These are phyloP conservation scores for Diprion similis DNA, from an alignment of 1,140 invertebrate species.

Conservation along the genomic window DNA sequence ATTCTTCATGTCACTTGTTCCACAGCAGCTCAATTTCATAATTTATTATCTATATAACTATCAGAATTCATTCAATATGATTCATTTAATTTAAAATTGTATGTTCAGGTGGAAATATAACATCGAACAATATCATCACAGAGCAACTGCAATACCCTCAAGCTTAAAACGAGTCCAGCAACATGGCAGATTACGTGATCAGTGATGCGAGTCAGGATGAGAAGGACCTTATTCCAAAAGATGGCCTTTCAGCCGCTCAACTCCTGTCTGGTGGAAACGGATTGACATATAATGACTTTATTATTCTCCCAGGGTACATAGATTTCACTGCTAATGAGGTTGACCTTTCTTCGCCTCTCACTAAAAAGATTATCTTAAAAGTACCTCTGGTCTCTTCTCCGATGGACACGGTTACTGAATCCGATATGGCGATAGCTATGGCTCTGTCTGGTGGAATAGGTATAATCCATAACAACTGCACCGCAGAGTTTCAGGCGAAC, in stretches of 20 bases:
- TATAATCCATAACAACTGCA: constrained; percentile 99
- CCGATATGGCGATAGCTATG: constrained; percentile 99
- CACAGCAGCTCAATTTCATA: too few relatives aligned
- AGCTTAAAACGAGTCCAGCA: not conserved
- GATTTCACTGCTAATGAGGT: constrained; percentile 95
- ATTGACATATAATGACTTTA: constrained; percentile 94
- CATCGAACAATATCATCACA: not conserved
- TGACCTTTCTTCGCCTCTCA: constrained; percentile 87
- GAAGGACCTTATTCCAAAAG: constrained; percentile 60
- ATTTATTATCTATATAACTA: too few relatives aligned
- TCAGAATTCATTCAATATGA: too few relatives aligned
- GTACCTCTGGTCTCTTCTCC: constrained; percentile 96
- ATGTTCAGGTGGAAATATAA: constrained; percentile 6
- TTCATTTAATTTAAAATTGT: too few relatives aligned
- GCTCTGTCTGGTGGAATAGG: constrained; percentile 96
- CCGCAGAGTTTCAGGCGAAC: constrained; percentile 92
- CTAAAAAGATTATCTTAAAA: constrained; percentile 89
- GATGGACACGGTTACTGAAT: constrained; percentile 99
- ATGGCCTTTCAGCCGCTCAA: constrained; percentile 77
- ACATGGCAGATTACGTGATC: constrained; percentile 43
- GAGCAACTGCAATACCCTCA: too few relatives aligned
- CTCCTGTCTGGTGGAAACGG: constrained; percentile 88
- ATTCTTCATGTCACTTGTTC: too few relatives aligned
- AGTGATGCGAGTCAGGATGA: constrained; percentile 9
- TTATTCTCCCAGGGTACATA: constrained; percentile 97